These are phyloP conservation scores for Eupeodes luniger DNA, from an alignment of 2,888 invertebrate genomes.

Conservation along the genomic window DNA sequence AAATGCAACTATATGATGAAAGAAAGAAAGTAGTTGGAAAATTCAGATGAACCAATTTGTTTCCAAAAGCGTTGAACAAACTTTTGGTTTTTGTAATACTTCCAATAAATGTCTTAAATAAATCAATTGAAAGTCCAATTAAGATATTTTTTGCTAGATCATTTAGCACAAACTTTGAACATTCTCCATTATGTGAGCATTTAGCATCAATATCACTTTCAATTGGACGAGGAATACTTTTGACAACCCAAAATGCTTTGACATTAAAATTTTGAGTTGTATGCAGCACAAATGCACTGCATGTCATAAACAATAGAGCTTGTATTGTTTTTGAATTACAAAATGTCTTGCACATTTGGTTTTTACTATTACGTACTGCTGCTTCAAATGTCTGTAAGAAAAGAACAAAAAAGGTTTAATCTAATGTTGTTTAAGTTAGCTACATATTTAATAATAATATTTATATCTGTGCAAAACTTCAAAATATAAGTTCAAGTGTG, in stretches of 20 bases:
- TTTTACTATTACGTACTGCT: constrained; percentile 76
- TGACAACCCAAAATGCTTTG: constrained; percentile 80
- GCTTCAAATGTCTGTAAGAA: constrained; percentile 78
- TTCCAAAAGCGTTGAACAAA: not conserved
- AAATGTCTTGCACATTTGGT: constrained; percentile 74
- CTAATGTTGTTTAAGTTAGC: not conserved
- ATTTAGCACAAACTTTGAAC: constrained; percentile 69
- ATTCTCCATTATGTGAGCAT: constrained; percentile 70
- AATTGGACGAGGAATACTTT: constrained; percentile 64
- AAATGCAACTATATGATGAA: constrained; percentile 79
- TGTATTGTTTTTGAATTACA: constrained; percentile 76
- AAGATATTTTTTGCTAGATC: constrained; percentile 79
- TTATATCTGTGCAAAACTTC: no score
- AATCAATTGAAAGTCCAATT: constrained; percentile 79
- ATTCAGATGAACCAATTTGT: constrained; percentile 16
- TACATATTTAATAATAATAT: no score
- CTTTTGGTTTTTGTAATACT: constrained; percentile 44
- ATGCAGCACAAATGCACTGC: constrained; percentile 79
- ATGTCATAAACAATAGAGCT: constrained; percentile 80
- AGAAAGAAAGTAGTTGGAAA: constrained; percentile 76
- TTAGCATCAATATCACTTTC: constrained; percentile 1
- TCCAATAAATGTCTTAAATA: constrained; percentile 77
- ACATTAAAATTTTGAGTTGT: constrained; percentile 72
- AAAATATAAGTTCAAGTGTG: no score
- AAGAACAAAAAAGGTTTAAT: not conserved